Evolutionary conservation across 1,140 invertebrate genomes (phyloP), one percentile per base, ranked within the genome.

Genomic region (Atopsyche davidsoni): DNA sequence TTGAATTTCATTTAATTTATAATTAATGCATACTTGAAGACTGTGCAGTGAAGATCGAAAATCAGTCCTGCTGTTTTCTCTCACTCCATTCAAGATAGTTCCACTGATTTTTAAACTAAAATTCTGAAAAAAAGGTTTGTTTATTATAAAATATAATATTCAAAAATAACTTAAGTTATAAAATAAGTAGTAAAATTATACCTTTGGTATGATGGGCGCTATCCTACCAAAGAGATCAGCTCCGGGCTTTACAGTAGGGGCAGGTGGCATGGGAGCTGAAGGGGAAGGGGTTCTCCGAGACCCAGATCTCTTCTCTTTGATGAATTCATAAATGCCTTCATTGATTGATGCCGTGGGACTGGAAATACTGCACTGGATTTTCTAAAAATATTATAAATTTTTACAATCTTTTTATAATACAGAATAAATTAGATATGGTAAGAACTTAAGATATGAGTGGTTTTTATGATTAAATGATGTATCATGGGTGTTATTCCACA

Each of bases 161-260:
- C 32, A 2, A 45, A 1, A n/a, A n/a, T n/a, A n/a, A n/a, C n/a
- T n/a, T n/a, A n/a, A n/a, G n/a, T n/a, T n/a, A n/a, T n/a, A 42
- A 13, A 17, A 16, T 17, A 21, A 38, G 7, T 13, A 42, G 22
- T 11, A 10, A n/a, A 11, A 43, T 11, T 25, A 19, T 68, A 83
- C 83, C 75, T 87, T 87, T 68, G 86, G 86, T 71, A 88, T 81
- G 57, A 87, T 79, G 16, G 83, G 83, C 17, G 80, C 73, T 38
- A 83, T 65, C 58, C 77, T 75, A 39, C 75, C 67, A 58, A 81
- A 75, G 53, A 75, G 62, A 9, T 68, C 62, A 41, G 70, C 65
- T 25, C 59, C 11, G 31, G 18, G 17, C 3, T 4, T 7, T 6
- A 36, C 35, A 22, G 17, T 68, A 31, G 11, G 64, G 64, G 41